Conservation (phyloP, 2,113 vertebrate genomes). For the Uria aalge region DNA sequence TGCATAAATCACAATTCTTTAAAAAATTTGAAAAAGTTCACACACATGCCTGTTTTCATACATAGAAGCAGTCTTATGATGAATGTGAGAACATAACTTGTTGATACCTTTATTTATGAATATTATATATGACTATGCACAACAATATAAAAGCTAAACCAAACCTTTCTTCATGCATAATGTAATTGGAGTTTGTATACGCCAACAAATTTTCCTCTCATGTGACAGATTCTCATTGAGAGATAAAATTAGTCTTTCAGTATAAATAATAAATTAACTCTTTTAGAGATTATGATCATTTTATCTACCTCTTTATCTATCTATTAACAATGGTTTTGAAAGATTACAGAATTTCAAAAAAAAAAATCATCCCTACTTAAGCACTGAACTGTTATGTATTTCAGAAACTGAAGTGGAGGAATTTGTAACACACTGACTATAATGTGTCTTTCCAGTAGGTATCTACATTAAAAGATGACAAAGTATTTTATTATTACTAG, state of each 20-base stretch:
- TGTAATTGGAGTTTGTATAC: neutral
- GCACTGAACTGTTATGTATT: neutral
- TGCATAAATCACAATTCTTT: neutral
- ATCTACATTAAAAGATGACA: accelerated
- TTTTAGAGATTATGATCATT: neutral
- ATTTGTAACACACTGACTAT: neutral
- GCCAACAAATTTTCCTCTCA: neutral
- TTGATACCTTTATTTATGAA: neutral
- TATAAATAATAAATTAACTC: neutral
- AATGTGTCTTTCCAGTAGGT: neutral
- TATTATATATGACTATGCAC: neutral
- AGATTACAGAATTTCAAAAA: neutral
- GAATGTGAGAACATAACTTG: neutral
- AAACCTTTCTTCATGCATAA: neutral
- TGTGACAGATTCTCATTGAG: neutral
- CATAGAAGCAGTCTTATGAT: neutral
- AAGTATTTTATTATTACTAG: neutral
- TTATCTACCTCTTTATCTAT: neutral
- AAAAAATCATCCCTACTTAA: neutral
- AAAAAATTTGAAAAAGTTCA: neutral
- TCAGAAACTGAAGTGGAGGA: neutral
- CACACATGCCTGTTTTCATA: neutral
- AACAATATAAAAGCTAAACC: neutral
- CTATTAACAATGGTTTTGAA: neutral
- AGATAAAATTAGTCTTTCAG: neutral